These are phyloP conservation scores for Esox niger DNA, from an alignment of 2,113 vertebrate genomes.

Conservation along the genomic window DNA sequence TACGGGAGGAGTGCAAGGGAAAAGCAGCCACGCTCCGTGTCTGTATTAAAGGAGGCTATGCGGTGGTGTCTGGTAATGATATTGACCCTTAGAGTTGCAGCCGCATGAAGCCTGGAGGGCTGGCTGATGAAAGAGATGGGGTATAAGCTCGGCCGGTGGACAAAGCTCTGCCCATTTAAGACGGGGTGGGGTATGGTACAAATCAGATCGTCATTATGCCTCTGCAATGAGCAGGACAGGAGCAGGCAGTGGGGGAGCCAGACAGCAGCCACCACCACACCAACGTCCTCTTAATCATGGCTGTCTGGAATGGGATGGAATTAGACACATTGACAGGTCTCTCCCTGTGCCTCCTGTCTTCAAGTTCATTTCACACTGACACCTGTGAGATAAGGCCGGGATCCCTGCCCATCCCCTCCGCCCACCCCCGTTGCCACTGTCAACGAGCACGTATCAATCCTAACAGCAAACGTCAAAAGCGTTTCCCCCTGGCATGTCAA, in stretches of 20 bases:
- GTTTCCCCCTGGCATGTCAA: constrained; percentile 5
- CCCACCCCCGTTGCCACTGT: neutral
- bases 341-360: neutral
- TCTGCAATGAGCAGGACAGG: neutral
- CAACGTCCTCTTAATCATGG: constrained; percentile 11
- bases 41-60: neutral
- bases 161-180: neutral
- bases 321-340: constrained; percentile 22
- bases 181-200: neutral
- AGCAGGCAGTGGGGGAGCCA: neutral
- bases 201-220: neutral
- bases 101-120: constrained; percentile 1
- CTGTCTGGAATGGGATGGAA: constrained; percentile 5
- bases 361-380: constrained; percentile 22
- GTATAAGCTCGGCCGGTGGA: neutral
- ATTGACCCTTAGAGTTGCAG: constrained; percentile 7
- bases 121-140: constrained; percentile 6
- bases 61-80: constrained; percentile 5
- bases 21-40: neutral
- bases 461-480: constrained; percentile 12
- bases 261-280: neutral
- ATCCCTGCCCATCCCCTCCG: constrained; percentile 8
- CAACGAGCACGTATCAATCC: constrained; percentile 3
- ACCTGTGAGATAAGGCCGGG: constrained; percentile 23
- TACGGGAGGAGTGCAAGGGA: neutral